Base-by-base conservation (phyloP, 64 coral and sea anemone genomes). In the Stichodactyla helianthus region DNA sequence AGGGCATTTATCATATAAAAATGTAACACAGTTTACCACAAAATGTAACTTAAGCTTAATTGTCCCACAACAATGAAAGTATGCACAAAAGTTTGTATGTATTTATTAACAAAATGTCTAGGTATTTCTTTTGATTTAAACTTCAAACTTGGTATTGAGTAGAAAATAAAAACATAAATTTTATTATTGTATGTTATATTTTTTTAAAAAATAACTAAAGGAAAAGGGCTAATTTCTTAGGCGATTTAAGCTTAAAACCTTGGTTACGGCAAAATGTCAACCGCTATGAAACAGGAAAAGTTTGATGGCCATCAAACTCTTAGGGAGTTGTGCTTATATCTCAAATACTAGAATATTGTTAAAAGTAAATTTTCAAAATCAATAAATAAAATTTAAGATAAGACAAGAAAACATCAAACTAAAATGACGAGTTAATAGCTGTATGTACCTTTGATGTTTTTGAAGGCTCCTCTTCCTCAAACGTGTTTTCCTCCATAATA, bases 221-320 rank as follows among this genome's bases (percentile, higher is more conserved):
- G 2, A 5, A 62, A 18, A 62, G 10, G 14, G 14, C 14, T 59
- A 16, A 44, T 44, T 44, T 44, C 35, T 59, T 59, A 59, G 15
- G 15, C 56, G 15, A 59, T 16, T 59, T 59, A 59, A 59, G 15
- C 59, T 17, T 63, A 18, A 63, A 63, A 19, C 2, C 62, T 7
- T 65, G 62, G 62, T 65, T 65, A 65, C 62, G 22, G 62, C 62
- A 65, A 65, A 65, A 65, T 65, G 62, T n/a, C 62, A 65, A 65
- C 62, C 12, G 18, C 62, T 65, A 6, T 65, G 19, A n/a, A n/a
- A 79, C 26, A 15, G 50, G 26, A 79, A 50, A 79, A 4, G 20
- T 77, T 44, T 77, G 18, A 16, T 44, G 31, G 11, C n/a, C 6
- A 77, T 7, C 4, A 26, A 77, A 77, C 71, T 15, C 77, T 26